A percentile compares a stretch with the other conserved stretches of the same genome.
These are phyloP conservation scores for Ormyrus rosae DNA, from an alignment of 2,888 invertebrate genomes.

Conservation along the genomic window DNA sequence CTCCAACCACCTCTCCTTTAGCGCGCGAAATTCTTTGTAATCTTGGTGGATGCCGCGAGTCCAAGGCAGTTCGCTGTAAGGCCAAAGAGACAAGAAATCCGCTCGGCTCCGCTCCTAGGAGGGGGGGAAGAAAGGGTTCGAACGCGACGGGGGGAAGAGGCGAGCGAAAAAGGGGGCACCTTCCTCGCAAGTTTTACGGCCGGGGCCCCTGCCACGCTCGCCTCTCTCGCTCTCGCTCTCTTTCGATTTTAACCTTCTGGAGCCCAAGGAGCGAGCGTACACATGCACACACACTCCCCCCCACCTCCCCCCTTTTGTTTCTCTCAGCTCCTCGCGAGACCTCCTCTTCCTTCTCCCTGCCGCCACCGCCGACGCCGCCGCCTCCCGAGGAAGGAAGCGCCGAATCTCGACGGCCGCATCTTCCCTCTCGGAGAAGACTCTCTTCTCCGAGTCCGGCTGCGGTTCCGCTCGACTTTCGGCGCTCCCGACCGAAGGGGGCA, in stretches of 20 bases:
- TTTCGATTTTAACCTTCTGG: slow-evolving; percentile 28
- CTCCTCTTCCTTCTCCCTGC: slow-evolving; percentile 2
- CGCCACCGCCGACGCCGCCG: no score
- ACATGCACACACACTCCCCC: slow-evolving; percentile 22
- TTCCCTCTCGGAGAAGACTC: slow-evolving; percentile 5
- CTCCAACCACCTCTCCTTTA: no score
- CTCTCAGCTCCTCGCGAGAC: neutral
- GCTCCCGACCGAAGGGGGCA: slow-evolving; percentile 16
- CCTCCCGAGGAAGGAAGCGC: no score
- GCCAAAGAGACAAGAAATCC: slow-evolving; percentile 73
- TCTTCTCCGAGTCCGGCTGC: neutral
- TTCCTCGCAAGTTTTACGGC: slow-evolving; percentile 61
- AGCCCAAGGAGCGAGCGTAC: slow-evolving; percentile 34
- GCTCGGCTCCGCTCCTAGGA: slow-evolving; percentile 47
- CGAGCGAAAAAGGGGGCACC: slow-evolving; percentile 44
- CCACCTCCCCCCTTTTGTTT: neutral
- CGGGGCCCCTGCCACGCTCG: slow-evolving; percentile 43
- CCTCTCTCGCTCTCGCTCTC: slow-evolving; percentile 32
- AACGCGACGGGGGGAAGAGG: neutral
- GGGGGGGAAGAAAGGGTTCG: slow-evolving; percentile 16
- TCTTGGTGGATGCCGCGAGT: slow-evolving; percentile 73
- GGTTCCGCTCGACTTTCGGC: slow-evolving; percentile 1
- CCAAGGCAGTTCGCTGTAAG: slow-evolving; percentile 72
- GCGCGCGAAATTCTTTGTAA: slow-evolving; percentile 72
- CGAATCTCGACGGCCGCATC: neutral